phyloP scores from a whole-genome alignment of 1,140 invertebrate genomes.

The Hetaerina americana region DNA sequence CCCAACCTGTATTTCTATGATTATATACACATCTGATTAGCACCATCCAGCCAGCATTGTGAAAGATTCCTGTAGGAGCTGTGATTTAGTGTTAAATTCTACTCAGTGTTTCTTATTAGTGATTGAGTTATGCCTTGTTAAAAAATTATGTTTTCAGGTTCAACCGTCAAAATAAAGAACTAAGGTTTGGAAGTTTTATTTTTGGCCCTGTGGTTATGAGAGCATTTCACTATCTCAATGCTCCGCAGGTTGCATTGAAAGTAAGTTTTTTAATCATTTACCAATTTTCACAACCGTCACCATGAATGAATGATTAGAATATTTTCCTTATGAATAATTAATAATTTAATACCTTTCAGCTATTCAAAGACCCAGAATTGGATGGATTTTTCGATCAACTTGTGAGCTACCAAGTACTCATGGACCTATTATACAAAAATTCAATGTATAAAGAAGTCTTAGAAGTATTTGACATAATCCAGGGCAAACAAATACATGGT shows the following conservation, averaged over 20 bases:
- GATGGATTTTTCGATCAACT: conserved; percentile 55
- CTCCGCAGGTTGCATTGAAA: conserved; percentile 49
- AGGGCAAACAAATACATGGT: conserved; percentile 40
- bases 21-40: too few relatives aligned
- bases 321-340: conserved; percentile 1
- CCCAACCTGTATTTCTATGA: too few relatives aligned
- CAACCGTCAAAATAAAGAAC: conserved; percentile 51
- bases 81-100: too few relatives aligned
- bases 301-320: too few relatives aligned
- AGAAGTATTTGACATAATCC: conserved; percentile 44
- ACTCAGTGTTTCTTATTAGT: too few relatives aligned
- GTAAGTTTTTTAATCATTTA: conserved; percentile 21
- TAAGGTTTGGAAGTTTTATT: conserved; percentile 59
- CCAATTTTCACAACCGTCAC: too few relatives aligned
- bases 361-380: conserved; percentile 45
- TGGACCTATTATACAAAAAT: conserved; percentile 59
- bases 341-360: conserved; percentile 31
- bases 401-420: conserved; percentile 47
- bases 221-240: conserved; percentile 54
- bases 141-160: conserved; percentile 38
- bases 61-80: too few relatives aligned
- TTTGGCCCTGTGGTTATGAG: conserved; percentile 79
- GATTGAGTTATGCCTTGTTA: neutral
- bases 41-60: too few relatives aligned
- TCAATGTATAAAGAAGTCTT: conserved; percentile 52